Conservation (phyloP, 2,113 vertebrate genomes). For the Embiotoca jacksoni region DNA sequence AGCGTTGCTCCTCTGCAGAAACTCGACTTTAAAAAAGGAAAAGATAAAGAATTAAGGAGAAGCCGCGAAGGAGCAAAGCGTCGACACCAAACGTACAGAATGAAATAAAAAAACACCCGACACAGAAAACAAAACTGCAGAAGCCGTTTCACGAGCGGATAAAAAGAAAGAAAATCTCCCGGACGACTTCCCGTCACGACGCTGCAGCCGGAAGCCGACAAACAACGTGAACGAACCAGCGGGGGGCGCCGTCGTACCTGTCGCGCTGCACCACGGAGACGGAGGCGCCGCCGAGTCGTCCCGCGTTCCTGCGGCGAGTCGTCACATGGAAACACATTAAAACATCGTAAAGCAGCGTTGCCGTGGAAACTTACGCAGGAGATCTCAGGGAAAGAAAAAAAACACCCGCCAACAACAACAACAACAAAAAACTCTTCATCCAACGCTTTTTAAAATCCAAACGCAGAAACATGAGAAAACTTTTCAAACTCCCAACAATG, state of each 20-base stretch:
- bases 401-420: too few species aligned
- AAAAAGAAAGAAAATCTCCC: neutral
- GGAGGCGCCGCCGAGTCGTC: constrained; percentile 69
- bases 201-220: constrained; percentile 38
- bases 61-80: constrained; percentile 46
- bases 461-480: too few species aligned
- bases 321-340: constrained; percentile 32
- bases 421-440: too few species aligned
- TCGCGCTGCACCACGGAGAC: constrained; percentile 57
- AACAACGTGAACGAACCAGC: constrained; percentile 13
- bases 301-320: constrained; percentile 72
- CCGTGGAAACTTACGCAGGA: neutral
- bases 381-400: too few species aligned
- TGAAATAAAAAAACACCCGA: constrained; percentile 3
- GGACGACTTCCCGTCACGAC: neutral
- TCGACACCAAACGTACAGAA: constrained; percentile 3
- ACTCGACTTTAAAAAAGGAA: constrained; percentile 1
- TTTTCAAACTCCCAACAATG: too few species aligned
- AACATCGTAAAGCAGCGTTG: neutral
- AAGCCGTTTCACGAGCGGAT: constrained; percentile 28
- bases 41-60: neutral
- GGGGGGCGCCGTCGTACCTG: constrained; percentile 56
- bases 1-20: constrained; percentile 50
- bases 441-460: too few species aligned
- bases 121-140: constrained; percentile 13